Evolutionary conservation across 2,113 vertebrate species (phyloP).

Genomic region (Paratilapia polleni): DNA sequence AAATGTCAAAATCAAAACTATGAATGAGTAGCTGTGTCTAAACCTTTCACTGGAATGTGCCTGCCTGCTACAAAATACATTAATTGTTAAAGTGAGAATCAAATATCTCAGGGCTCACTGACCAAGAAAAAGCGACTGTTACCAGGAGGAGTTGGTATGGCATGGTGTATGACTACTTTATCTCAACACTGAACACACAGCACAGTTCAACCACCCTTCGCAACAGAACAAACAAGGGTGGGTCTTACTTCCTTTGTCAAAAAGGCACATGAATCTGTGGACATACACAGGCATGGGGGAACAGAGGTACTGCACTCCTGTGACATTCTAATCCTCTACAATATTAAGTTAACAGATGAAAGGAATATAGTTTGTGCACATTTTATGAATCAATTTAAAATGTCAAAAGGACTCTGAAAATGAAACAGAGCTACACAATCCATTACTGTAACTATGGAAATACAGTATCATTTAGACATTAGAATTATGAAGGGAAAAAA

Average conservation of each 20-base stretch:
- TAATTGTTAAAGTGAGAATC: background rate
- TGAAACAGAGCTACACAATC: background rate
- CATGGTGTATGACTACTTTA: background rate
- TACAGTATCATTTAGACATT: too few species aligned
- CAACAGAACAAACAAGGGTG: slow-evolving; percentile 46
- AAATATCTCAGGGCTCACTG: background rate
- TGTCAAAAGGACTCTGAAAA: background rate
- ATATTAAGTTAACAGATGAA: background rate
- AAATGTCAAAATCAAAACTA: too few species aligned
- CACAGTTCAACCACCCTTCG: slow-evolving; percentile 42
- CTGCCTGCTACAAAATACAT: background rate
- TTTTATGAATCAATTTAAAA: background rate
- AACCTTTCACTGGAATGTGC: background rate
- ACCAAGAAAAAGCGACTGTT: slow-evolving; percentile 9
- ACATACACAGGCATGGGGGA: background rate
- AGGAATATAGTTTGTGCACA: background rate
- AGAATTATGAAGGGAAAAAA: too few species aligned
- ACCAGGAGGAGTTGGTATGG: slow-evolving; percentile 19
- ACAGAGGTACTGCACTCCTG: background rate
- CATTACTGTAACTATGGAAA: too few species aligned
- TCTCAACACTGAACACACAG: slow-evolving; percentile 27
- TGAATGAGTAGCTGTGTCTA: background rate
- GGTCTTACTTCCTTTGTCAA: background rate
- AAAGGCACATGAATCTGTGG: background rate
- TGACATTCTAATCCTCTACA: background rate